Percentiles rank a stretch among this genome's conserved stretches.
These are phyloP conservation scores for Paramisgurnus dabryanus DNA, from an alignment of 2,113 vertebrate genomes.

Conservation along the genomic window DNA sequence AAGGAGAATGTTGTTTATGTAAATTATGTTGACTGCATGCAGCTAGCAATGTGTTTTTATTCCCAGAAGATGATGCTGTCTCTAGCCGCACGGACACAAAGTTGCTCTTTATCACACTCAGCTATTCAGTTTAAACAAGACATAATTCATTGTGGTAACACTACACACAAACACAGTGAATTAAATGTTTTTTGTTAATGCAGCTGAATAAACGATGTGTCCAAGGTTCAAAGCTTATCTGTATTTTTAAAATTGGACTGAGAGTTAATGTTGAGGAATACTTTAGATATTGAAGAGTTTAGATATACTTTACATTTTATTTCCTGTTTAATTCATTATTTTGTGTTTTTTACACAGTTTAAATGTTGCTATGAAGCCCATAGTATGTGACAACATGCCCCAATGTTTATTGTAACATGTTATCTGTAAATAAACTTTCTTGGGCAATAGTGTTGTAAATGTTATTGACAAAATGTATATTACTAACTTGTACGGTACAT, in stretches of 20 bases:
- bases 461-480: too few species aligned
- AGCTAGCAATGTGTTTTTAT: conserved; percentile 38
- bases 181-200: not conserved
- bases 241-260: conserved; percentile 38
- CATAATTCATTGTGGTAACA: conserved; percentile 54
- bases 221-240: conserved; percentile 46
- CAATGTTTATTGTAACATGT: too few species aligned
- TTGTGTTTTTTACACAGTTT: too few species aligned
- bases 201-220: conserved; percentile 35
- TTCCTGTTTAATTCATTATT: too few species aligned
- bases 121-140: not conserved
- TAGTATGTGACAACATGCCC: too few species aligned
- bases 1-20: conserved; percentile 24
- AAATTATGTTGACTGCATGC: conserved; percentile 39
- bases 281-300: too few species aligned
- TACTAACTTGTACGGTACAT: too few species aligned
- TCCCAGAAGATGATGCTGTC: conserved; percentile 18
- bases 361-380: too few species aligned
- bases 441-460: too few species aligned
- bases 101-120: conserved; percentile 10
- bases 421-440: too few species aligned
- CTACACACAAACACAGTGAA: not conserved
- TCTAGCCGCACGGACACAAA: conserved; percentile 50
- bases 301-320: too few species aligned
- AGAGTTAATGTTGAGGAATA: conserved; percentile 2